Base-by-base conservation (phyloP, 2,888 invertebrate genomes). In the Caenorhabditis sp. region DNA sequence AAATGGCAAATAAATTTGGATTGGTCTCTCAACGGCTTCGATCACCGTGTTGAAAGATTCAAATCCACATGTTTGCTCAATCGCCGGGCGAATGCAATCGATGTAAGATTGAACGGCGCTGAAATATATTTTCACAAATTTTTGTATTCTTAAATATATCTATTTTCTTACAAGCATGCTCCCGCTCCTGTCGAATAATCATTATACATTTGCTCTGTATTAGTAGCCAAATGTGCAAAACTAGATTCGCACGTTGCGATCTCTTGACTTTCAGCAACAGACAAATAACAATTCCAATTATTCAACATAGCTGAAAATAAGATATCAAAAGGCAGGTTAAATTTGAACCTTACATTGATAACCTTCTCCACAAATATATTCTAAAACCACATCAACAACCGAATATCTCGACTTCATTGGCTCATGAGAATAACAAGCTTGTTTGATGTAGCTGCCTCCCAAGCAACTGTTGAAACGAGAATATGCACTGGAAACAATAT, bases 21-120 rank as follows among this genome's bases (percentile, higher is more conserved):
- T 73, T 7, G 81, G 81, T 49, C 78, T 62, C 60, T 82, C 80
- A 26, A 83, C 76, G 23, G 81, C 81, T 67, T 83, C 68, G 25
- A 72, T 65, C 4, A 83, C 82, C 21, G 71, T 72, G 8, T 63
- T 36, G 67, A 79, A 83, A 0, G 82, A 70, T 8, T 63, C 56
- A 10, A 64, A 25, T 20, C 83, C 83, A 59, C 83, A 83, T 17
- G 72, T 68, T 21, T 66, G 61, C 52, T 75, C 72, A 25, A 83
- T 81, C 17, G 80, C 70, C 12, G 77, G 75, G 25, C 73, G 70
- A 54, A 83, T 83, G 63, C 83, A 83, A 59, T 77, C 77, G n/a
- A 77, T 69, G 73, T 83, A 83, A 10, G 79, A 75, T 69, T 80
- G 82, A 17, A 83, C 70, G 17, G 79, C 82, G 25, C 83, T 83